Conservation (phyloP, 92 coral and sea anemone species). For the Epizoanthus rinbou region DNA sequence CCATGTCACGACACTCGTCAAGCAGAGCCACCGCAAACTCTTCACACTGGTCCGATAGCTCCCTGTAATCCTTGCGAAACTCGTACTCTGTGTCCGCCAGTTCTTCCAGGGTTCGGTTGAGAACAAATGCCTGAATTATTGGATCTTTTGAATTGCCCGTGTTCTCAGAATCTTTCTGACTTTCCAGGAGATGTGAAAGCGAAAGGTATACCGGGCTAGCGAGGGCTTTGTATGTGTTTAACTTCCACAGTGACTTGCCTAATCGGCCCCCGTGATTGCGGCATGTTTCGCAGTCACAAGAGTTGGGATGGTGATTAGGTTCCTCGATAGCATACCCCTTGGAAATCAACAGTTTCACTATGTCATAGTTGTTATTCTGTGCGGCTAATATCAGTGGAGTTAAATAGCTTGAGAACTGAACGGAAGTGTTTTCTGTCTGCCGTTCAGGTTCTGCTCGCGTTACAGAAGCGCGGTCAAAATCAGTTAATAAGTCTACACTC, state of each 20-base stretch:
- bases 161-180: not conserved
- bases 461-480: not conserved
- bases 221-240: constrained; percentile 76
- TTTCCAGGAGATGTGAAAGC: constrained; percentile 47
- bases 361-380: constrained; percentile 64
- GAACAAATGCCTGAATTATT: constrained; percentile 72
- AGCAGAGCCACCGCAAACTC: constrained; percentile 78
- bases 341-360: constrained; percentile 64
- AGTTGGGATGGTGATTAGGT: constrained; percentile 56
- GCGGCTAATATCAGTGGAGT: constrained; percentile 68
- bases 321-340: constrained; percentile 65
- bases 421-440: not conserved
- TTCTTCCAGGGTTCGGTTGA: constrained; percentile 65
- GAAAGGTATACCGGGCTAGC: constrained; percentile 81
- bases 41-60: constrained; percentile 78
- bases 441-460: not conserved
- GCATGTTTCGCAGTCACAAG: constrained; percentile 69
- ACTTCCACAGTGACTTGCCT: constrained; percentile 63
- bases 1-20: constrained; percentile 84
- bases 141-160: constrained; percentile 65
- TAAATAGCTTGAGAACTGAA: constrained; percentile 35
- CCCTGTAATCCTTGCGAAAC: constrained; percentile 69
- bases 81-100: constrained; percentile 73
- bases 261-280: constrained; percentile 53
- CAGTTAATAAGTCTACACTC: constrained; percentile 25